Base-by-base conservation (phyloP, 2,797 vertebrate genomes). In the Coilia nasus region DNA sequence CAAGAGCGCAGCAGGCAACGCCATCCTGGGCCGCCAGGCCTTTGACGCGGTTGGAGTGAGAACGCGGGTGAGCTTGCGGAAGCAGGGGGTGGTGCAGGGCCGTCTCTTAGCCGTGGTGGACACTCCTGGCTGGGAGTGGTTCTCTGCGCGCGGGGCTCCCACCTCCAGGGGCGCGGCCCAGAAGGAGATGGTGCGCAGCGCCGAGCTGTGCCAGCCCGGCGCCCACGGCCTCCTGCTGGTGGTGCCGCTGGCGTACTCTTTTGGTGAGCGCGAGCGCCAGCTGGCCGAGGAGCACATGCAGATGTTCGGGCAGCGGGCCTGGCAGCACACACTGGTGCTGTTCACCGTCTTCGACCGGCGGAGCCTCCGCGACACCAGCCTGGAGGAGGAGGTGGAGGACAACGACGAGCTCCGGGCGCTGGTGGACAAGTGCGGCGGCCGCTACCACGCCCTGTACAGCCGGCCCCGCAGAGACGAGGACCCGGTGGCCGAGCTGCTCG, bases 81-180 rank as follows among this genome's bases (percentile, higher is more conserved):
- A 78, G 64, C 86, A 86, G 35, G 87, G 59, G 47, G 6, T 85
- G n/a, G 87, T 87, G 19, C 83, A 62, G 6, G 89, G 80, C 59
- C 15, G 17, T 54, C 85, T n/a, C 19, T 41, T 90, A 17, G 75
- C 84, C 17, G 82, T 90, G 81, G 88, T 88, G 62, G 90, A 89
- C 85, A 89, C 87, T 2, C 90, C 89, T 31, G 87, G 90, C n/a
- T 90, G 88, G 90, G 90, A 90, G 46, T 88, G 89, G 89, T 90
- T 89, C 81, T 85, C 87, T 10, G 4, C 80, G 35, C 64, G 15
- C 12, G 84, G 88, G 14, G 56, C 83, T 50, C 83, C 78, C 5
- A 64, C 83, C 44, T 88, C 85, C 21, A 56, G 62, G 0, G 11
- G 10, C 3, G 0, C 54, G 3, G 71, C 87, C 31, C 83, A 44